Base-by-base conservation (phyloP, 2,797 vertebrate species). In the Scleropages formosus region DNA sequence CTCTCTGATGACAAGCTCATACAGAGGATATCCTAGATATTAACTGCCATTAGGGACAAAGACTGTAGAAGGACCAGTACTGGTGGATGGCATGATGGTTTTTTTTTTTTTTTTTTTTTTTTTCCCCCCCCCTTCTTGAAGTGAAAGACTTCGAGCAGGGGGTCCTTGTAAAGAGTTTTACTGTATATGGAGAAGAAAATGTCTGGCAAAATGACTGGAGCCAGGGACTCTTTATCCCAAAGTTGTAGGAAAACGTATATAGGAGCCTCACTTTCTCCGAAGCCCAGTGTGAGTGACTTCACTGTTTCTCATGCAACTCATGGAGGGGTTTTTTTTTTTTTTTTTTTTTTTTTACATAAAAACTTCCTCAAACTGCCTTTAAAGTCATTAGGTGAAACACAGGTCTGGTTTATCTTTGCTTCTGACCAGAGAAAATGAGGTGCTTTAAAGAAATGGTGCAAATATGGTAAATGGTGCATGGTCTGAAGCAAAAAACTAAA, bases 1-100 rank as follows among this genome's bases (percentile, higher is more conserved):
- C 94, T 98, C 82, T 98, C 96, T 2, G 97, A 98, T 18, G 97
- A 99, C 88, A 98, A 97, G 88, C 93, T 98, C 88, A 97, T 99
- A 86, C 96, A 98, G 92, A 94, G 96, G 91, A 98, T 99, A 93
- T 98, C 96, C 81, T 99, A 96, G 81, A 87, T n/a, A n/a, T 78
- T 31, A 56, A 13, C 74, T 59, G 75, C 77, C 71, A 80, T 72
- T 75, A 31, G 58, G 72, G 26, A 74, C 69, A 46, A 68, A 20
- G 9, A 72, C 20, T 68, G 47, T 65, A 46, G 74, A 78, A 53
- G 61, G 62, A 62, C 70, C 63, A 51, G 62, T 60, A 64, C 69
- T 53, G 26, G 27, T 20, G 66, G 79, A 81, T 67, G 72, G 69
- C 76, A 75, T 76, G 75, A 76, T 77, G 72, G 27, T 15, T 65